Base-by-base conservation (phyloP, 2,797 vertebrate genomes). In the Lindbergichthys nudifrons region DNA sequence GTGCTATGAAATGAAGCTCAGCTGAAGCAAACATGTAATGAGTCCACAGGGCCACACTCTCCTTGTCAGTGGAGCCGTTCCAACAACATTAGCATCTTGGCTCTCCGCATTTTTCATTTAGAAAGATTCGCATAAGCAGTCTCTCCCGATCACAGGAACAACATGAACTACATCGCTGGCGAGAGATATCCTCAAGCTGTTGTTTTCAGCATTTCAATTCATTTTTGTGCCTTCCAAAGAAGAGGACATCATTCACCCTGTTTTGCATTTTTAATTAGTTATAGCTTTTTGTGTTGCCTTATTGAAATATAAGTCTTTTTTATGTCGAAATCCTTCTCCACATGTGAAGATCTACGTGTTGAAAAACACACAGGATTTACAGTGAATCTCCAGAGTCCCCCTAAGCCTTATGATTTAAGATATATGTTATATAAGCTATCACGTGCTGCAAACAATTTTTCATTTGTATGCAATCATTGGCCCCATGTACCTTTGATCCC, bases 61-160 rank as follows among this genome's bases (percentile, higher is more conserved):
- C 46, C 30, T 60, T 54, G 52, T 85, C 64, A 53, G 64, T 82
- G 79, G 83, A 89, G 79, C 66, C 42, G 47, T 74, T 86, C 81
- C 82, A 89, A 71, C 69, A 80, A 84, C 65, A 88, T 82, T 77
- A 79, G 23, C 83, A 83, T 85, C 77, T 87, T 81, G 82, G 82
- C 84, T 85, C 56, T 66, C 54, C 60, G 71, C 73, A 61, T 89
- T 91, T 36, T 85, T 76, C 79, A 88, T 87, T 84, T 77, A 66
- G 82, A 81, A 65, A 75, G 47, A 79, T 57, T 81, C 69, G 79
- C 77, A 48, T 72, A 62, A 74, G 70, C 70, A 32, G 56, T 68
- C 54, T 73, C 59, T 70, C 39, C 69, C 68, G 60, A 84, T 91
- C 83, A 83, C 90, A 88, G 83, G 91, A 87, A 91, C 88, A 87